Conservation (phyloP, 2,888 invertebrate genomes). For the Lithophane leautieri region DNA sequence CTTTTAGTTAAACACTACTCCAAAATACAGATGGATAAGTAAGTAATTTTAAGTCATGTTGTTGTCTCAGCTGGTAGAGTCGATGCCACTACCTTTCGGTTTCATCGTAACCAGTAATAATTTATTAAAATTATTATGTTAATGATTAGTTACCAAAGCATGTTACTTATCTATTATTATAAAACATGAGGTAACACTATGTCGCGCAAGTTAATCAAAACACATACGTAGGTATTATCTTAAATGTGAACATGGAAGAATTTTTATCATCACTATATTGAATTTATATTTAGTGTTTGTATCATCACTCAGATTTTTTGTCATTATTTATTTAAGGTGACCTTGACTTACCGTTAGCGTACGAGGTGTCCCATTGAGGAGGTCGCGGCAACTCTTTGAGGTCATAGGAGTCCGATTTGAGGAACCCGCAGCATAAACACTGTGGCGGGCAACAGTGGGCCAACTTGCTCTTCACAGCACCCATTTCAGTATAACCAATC, state of each 20-base stretch:
- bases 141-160: constrained; percentile 16
- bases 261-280: constrained; percentile 43
- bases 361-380: constrained; percentile 77
- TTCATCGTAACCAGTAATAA: not conserved
- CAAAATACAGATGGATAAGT: not conserved
- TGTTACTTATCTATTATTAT: constrained; percentile 62
- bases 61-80: constrained; percentile 37
- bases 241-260: constrained; percentile 32
- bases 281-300: constrained; percentile 43
- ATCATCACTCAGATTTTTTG: constrained; percentile 37
- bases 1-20: not conserved
- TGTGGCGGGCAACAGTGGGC: constrained; percentile 73
- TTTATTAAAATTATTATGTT: constrained; percentile 21
- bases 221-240: constrained; percentile 41
- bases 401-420: constrained; percentile 80
- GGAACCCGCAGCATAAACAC: constrained; percentile 75
- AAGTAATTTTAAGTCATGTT: not conserved
- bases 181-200: constrained; percentile 59
- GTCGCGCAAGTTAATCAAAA: constrained; percentile 36
- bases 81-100: not conserved
- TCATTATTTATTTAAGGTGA: constrained; percentile 33
- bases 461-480: constrained; percentile 82
- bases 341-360: constrained; percentile 76
- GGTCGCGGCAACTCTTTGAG: constrained; percentile 84
- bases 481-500: constrained; percentile 74